phyloP scores from a whole-genome alignment of 92 coral and sea anemone species.

The Diadumene lineata region DNA sequence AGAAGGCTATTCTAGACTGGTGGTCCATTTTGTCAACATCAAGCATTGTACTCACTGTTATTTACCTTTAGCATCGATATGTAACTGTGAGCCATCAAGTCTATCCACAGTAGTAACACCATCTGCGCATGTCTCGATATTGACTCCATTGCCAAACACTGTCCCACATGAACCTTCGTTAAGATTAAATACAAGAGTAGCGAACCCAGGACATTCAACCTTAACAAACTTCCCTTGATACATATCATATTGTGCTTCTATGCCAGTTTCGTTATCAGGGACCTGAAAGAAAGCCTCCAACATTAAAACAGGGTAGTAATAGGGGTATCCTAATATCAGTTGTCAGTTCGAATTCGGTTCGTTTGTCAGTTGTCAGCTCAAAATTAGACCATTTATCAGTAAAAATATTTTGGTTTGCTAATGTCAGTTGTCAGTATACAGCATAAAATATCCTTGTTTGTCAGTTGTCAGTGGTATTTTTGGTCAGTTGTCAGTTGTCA shows the following conservation, averaged over 20 bases:
- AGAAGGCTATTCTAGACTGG: no score
- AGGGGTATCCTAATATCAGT: no score
- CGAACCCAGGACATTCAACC: conserved; percentile 93
- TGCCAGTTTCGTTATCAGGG: conserved; percentile 92
- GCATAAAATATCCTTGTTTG: no score
- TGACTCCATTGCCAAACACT: conserved; percentile 85
- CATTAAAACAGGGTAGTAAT: no score
- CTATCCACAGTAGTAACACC: conserved; percentile 74
- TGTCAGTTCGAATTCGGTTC: no score
- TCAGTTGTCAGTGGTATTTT: no score
- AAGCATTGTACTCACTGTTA: not conserved
- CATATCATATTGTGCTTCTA: conserved; percentile 68
- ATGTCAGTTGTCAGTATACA: no score
- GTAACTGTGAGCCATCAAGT: conserved; percentile 73
- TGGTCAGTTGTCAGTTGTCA: no score
- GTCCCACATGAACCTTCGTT: conserved; percentile 82
- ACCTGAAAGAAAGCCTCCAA: conserved; percentile 51
- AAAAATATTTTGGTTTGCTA: no score
- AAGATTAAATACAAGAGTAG: conserved; percentile 76
- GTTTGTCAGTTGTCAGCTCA: no score
- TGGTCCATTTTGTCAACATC: not conserved
- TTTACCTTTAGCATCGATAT: conserved; percentile 76
- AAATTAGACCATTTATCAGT: no score
- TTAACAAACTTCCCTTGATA: conserved; percentile 72
- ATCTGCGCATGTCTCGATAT: conserved; percentile 76